phyloP scores from a whole-genome alignment of 37 sponge, comb jelly and placozoan species.

The Ephydatia muelleri region DNA sequence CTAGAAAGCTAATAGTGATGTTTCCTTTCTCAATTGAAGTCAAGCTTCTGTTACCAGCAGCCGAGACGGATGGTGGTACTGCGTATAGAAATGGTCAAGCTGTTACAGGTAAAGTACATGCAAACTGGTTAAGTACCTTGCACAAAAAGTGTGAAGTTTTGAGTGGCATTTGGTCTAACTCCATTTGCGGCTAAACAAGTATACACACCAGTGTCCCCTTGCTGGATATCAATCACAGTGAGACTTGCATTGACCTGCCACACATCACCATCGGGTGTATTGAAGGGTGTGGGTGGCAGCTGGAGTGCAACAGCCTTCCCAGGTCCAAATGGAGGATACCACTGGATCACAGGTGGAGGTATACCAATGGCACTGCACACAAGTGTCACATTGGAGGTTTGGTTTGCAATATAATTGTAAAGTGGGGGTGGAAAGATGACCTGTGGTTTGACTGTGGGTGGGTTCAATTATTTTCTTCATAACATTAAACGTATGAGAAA shows the following conservation, averaged over 20 bases:
- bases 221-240: background rate
- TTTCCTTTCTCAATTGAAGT: conserved; percentile 12
- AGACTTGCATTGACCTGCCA: background rate
- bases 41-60: conserved; percentile 7
- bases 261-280: conserved; percentile 12
- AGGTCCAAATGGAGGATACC: conserved; percentile 9
- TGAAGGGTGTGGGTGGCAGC: conserved; percentile 5
- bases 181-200: conserved; percentile 23
- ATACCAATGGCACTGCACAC: conserved; percentile 60
- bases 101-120: background rate
- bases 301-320: background rate
- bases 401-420: conserved; percentile 10
- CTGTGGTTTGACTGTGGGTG: background rate
- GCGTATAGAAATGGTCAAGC: background rate
- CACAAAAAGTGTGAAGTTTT: conserved; percentile 20
- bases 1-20: conserved; percentile 31
- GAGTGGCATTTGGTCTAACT: background rate
- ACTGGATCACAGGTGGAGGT: conserved; percentile 63
- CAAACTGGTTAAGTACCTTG: conserved; percentile 20
- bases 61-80: conserved; percentile 62
- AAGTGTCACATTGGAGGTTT: conserved; percentile 31
- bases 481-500: background rate
- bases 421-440: background rate
- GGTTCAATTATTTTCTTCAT: background rate
- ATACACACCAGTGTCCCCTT: conserved; percentile 15